Percentiles rank a stretch among this genome's conserved stretches.
Evolutionary conservation across 2,113 vertebrate genomes (phyloP).

Genomic region (Gulo gulo): DNA sequence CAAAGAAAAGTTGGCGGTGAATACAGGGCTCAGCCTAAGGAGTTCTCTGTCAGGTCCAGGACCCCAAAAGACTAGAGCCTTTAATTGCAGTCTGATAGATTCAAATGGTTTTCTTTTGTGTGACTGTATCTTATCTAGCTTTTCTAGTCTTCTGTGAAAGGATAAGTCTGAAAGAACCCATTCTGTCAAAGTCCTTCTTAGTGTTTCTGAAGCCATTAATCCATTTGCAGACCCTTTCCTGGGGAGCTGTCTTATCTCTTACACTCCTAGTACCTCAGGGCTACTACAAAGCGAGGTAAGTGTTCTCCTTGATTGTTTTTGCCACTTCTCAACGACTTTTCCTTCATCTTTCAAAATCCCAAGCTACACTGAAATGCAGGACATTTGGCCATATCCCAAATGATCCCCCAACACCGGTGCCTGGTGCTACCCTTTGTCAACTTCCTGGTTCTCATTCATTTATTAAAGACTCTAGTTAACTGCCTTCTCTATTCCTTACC

Average conservation of each 20-base stretch:
- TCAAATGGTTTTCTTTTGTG: neutral
- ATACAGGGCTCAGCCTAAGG: neutral
- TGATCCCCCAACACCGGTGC: neutral
- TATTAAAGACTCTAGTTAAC: neutral
- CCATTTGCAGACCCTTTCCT: neutral
- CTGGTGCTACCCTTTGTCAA: neutral
- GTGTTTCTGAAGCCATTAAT: neutral
- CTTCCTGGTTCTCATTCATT: neutral
- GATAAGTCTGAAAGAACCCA: neutral
- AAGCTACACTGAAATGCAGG: neutral
- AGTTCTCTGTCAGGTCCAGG: neutral
- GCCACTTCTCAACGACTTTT: neutral
- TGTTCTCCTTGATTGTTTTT: neutral
- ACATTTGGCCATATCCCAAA: neutral
- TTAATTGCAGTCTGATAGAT: neutral
- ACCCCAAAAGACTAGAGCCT: neutral
- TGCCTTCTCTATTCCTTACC: neutral
- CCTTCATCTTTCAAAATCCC: neutral
- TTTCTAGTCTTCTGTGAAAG: neutral
- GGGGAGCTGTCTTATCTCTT: neutral
- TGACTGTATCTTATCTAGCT: neutral
- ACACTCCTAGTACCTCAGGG: neutral
- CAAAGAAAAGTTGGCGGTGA: neutral
- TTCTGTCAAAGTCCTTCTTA: neutral
- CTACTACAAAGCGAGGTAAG: neutral